Evolutionary conservation across 1,140 invertebrate species (phyloP), one percentile per base, ranked within the genome.

Genomic region (Orchestia grillus): DNA sequence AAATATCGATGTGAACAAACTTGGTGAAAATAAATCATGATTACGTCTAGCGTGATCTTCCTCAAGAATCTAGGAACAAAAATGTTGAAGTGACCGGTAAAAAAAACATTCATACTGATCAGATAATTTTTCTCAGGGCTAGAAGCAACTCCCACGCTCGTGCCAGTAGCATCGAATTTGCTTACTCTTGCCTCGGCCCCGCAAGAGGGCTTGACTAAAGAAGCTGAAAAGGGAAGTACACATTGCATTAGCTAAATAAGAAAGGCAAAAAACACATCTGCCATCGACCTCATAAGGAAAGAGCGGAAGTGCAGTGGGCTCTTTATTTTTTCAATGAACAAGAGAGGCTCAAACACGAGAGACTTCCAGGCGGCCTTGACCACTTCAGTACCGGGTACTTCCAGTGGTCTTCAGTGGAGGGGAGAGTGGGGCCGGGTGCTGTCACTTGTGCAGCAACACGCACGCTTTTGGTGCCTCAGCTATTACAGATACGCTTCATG

Each of bases 331-430:
- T 41, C 88, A 43, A 0, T 36, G 88, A 42, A 44, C 88, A 28
- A 42, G 28, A 90, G 88, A 90, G 43, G 88, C 88, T 15, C 41
- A 90, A 44, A 42, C n/a, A 44, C 41, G 41, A 90, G 36, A 87
- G 88, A 41, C 88, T 42, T 41, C 88, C 88, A 90, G 88, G n/a
- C 88, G 88, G 88, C 88, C 88, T 90, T 90, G 88, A 90, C 88
- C 88, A 90, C n/a, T 16, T 1, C 88, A 43, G 41, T 28, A 19
- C 62, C 11, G 62, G 36, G 62, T 77, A 77, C 62, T 28, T 77
- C 15, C 28, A 77, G 1, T 77, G 62, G 62, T 77, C 62, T 3
- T 28, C 28, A 28, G 28, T 19, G 1, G 28, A 28, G 36, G 62
- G 28, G 28, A 28, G 62, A 36, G 28, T 15, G 15, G 28, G 62